These are phyloP conservation scores for Micropterix aruncella DNA, from an alignment of 2,888 invertebrate species.

Conservation along the genomic window DNA sequence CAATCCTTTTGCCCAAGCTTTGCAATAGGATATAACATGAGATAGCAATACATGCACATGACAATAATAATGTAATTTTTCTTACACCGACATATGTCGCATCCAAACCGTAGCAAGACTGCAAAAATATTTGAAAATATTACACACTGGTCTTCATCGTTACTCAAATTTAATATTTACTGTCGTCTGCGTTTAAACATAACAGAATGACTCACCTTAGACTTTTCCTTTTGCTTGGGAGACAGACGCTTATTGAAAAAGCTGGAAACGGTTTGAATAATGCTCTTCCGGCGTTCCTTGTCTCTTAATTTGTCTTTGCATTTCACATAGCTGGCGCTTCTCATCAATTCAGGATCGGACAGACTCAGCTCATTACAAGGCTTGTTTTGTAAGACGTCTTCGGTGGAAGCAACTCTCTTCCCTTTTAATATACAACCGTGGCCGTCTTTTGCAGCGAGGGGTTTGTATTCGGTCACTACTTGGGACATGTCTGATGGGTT, in stretches of 20 bases:
- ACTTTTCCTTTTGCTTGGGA: conserved; percentile 40
- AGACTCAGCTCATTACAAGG: conserved; percentile 19
- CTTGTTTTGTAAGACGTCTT: neutral
- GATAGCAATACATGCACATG: neutral
- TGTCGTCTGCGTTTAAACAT: too few relatives aligned
- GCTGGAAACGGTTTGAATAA: conserved; percentile 72
- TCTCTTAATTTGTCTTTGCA: conserved; percentile 29
- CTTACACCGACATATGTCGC: neutral
- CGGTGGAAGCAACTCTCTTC: neutral
- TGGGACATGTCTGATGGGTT: neutral
- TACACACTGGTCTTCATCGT: too few relatives aligned
- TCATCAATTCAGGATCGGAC: conserved; percentile 42
- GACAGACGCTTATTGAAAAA: conserved; percentile 66
- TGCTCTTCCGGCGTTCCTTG: conserved; percentile 60
- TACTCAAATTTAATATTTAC: too few relatives aligned
- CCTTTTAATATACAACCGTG: neutral
- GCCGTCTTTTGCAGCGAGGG: neutral
- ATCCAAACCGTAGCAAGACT: neutral
- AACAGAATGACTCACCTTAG: neutral
- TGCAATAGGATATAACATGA: neutral
- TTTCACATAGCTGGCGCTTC: conserved; percentile 15
- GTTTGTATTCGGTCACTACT: neutral
- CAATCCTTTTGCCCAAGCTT: neutral
- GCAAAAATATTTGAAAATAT: neutral
- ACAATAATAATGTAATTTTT: neutral